These are phyloP conservation scores for Eilema griseolum DNA, from an alignment of 2,888 invertebrate species.

Conservation along the genomic window DNA sequence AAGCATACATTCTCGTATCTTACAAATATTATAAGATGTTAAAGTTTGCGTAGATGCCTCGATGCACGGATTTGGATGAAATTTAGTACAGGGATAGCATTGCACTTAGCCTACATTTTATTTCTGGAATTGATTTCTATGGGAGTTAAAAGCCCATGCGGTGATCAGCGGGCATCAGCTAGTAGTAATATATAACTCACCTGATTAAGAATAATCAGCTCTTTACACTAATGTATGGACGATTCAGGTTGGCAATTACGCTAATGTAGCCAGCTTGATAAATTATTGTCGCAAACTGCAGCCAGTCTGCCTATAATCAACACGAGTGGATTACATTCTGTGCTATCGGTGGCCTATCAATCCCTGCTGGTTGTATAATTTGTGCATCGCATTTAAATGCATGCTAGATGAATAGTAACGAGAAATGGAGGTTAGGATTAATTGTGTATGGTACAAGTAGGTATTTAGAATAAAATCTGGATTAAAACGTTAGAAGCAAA, in stretches of 20 bases:
- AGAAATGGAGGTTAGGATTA: neutral
- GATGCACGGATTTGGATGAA: no score
- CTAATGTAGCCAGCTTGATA: neutral
- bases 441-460: neutral
- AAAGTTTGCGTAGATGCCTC: no score
- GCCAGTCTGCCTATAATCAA: neutral
- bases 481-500: no score
- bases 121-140: no score
- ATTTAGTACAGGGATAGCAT: no score
- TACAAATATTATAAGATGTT: no score
- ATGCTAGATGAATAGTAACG: neutral
- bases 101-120: no score
- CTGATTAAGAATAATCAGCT: neutral
- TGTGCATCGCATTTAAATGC: slow-evolving; percentile 10
- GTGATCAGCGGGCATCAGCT: no score
- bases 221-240: neutral
- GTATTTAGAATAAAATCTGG: no score
- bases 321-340: slow-evolving; percentile 8
- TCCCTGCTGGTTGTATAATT: slow-evolving; percentile 40
- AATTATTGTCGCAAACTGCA: neutral
- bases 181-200: no score
- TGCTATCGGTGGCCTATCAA: slow-evolving; percentile 44
- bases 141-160: no score
- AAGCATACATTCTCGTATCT: no score
- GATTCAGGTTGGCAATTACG: neutral